Conservation (phyloP, 2,888 invertebrate species). For the Drosophila melanosoma region DNA sequence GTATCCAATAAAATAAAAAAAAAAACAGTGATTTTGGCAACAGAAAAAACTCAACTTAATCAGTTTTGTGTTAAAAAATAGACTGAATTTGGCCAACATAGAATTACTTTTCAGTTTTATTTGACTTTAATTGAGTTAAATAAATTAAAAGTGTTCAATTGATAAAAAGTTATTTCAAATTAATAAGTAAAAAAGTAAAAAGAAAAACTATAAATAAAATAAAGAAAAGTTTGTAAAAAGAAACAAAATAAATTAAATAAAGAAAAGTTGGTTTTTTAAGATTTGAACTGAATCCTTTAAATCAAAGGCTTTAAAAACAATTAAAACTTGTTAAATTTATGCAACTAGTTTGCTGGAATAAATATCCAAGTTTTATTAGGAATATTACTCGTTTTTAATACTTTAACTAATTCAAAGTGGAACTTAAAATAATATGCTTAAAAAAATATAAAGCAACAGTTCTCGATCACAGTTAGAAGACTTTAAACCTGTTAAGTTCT, state of each 20-base stretch:
- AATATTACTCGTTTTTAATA: too few relatives aligned
- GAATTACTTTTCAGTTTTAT: neutral
- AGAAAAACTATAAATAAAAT: neutral
- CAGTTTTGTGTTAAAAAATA: neutral
- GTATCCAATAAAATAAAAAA: constrained; percentile 43
- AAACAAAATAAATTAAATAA: neutral
- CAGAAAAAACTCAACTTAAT: neutral
- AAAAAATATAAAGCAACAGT: neutral
- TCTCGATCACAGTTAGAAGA: too few relatives aligned
- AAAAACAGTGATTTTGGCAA: neutral
- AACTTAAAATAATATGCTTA: neutral
- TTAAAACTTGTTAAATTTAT: too few relatives aligned
- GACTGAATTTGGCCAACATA: neutral
- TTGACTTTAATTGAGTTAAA: neutral
- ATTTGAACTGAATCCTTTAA: too few relatives aligned
- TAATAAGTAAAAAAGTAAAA: neutral
- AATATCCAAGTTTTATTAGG: too few relatives aligned
- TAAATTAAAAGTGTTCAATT: neutral
- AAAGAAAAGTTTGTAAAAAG: neutral
- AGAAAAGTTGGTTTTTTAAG: neutral
- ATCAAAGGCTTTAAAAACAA: too few relatives aligned
- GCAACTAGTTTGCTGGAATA: neutral
- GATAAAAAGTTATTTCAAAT: neutral
- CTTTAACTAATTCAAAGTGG: neutral
- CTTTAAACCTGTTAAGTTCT: too few relatives aligned